Evolutionary conservation across 2,113 vertebrate genomes (phyloP).

Genomic region (Toxotes chatareus): DNA sequence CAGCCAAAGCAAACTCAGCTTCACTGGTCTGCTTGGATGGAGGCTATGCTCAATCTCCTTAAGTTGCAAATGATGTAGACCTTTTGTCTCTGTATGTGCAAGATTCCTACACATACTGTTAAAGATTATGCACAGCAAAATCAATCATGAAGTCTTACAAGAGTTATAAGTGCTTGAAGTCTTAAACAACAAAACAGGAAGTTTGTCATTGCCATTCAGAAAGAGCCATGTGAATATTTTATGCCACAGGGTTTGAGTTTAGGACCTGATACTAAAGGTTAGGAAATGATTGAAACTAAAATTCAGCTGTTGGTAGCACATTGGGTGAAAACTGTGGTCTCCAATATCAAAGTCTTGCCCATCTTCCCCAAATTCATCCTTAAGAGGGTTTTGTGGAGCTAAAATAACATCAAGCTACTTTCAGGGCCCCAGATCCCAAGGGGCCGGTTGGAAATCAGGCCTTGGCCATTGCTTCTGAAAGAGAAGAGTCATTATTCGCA

Average conservation of each 20-base stretch:
- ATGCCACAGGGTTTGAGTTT: background rate
- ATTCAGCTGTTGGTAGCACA: background rate
- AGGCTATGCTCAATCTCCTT: no score
- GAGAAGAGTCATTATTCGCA: background rate
- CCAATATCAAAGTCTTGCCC: constrained; percentile 27
- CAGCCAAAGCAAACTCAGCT: no score
- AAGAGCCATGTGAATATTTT: background rate
- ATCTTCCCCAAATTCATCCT: constrained; percentile 26
- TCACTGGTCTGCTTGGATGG: no score
- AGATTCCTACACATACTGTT: no score
- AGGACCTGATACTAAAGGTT: background rate
- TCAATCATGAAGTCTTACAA: no score
- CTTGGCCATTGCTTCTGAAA: constrained; percentile 7
- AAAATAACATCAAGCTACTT: constrained; percentile 34
- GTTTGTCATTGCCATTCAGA: background rate
- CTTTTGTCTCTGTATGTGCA: no score
- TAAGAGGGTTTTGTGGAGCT: constrained; percentile 30
- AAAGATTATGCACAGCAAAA: no score
- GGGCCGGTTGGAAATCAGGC: constrained; percentile 14
- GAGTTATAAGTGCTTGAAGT: no score
- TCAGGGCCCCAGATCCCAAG: constrained; percentile 24
- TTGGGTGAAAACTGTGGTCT: constrained; percentile 17
- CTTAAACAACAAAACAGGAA: no score
- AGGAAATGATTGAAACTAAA: background rate
- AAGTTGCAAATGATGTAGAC: no score